A percentile compares a stretch with the other conserved stretches of the same genome.
Conservation (phyloP, 2,113 vertebrate species). For the Cyprinodon variegatus region DNA sequence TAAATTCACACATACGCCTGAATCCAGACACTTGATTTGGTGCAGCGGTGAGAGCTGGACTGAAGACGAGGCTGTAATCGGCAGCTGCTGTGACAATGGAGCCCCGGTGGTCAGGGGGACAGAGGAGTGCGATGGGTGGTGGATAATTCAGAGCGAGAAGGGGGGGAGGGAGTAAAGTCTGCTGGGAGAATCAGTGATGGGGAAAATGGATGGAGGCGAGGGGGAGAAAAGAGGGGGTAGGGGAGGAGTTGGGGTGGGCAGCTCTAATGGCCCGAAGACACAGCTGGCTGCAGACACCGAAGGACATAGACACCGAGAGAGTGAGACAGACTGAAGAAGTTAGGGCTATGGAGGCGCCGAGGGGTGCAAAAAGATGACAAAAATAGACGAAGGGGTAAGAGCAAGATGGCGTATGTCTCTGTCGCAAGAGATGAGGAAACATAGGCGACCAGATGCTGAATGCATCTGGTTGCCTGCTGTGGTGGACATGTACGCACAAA, state of each 20-base stretch:
- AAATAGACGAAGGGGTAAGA: constrained; percentile 59
- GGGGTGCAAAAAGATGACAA: constrained; percentile 58
- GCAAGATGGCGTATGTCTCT: constrained; percentile 4
- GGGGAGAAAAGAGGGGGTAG: background rate
- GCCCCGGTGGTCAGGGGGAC: constrained; percentile 69
- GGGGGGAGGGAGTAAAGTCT: constrained; percentile 58
- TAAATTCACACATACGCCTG: background rate
- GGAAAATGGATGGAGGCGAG: constrained; percentile 69
- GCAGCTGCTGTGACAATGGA: constrained; percentile 65
- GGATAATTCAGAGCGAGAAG: constrained; percentile 18
- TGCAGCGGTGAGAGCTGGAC: constrained; percentile 59
- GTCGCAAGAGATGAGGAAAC: constrained; percentile 23
- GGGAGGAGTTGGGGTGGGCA: constrained; percentile 22
- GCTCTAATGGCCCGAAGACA: constrained; percentile 73
- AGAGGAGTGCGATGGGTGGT: constrained; percentile 39
- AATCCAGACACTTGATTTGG: constrained; percentile 32
- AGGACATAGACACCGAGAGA: constrained; percentile 39
- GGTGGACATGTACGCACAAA: constrained; percentile 15
- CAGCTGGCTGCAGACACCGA: constrained; percentile 78
- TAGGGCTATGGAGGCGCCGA: constrained; percentile 22
- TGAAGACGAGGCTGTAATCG: constrained; percentile 48
- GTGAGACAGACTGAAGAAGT: constrained; percentile 18
- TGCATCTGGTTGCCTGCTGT: constrained; percentile 42
- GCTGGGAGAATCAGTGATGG: constrained; percentile 72
- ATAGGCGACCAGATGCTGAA: constrained; percentile 14